These are phyloP conservation scores for Cephalopholis sonnerati DNA, from an alignment of 2,113 vertebrate genomes.

Conservation along the genomic window DNA sequence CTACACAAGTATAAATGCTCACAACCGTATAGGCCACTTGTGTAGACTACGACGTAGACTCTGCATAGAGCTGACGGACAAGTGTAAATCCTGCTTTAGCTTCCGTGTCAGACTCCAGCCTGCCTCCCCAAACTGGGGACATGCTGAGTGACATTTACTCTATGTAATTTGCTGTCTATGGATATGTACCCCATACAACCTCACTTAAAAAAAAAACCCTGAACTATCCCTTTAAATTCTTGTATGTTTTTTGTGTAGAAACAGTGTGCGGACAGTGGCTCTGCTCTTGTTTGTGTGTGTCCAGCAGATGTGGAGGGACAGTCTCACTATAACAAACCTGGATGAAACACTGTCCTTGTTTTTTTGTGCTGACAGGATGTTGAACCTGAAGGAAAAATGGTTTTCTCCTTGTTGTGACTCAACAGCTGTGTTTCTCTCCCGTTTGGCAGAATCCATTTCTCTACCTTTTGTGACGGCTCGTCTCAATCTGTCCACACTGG, in stretches of 20 bases:
- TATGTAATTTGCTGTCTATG: no score
- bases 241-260: neutral
- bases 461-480: conserved; percentile 13
- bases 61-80: no score
- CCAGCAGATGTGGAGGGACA: neutral
- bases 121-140: no score
- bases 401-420: conserved; percentile 3
- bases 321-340: neutral
- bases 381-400: conserved; percentile 5
- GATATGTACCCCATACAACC: no score
- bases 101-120: no score
- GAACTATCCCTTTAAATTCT: no score
- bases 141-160: no score
- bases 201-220: no score
- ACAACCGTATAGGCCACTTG: no score
- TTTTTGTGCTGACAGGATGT: conserved; percentile 15
- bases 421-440: conserved; percentile 14
- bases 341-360: neutral
- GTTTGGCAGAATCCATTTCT: conserved; percentile 31
- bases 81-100: no score
- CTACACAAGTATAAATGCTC: no score
- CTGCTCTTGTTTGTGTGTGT: neutral
- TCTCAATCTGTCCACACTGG: conserved; percentile 9
- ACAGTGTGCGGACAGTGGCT: neutral
- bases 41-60: no score